Percentiles rank a stretch among this genome's conserved stretches.
Conservation (phyloP, 2,113 vertebrate genomes). For the Gambusia holbrooki region DNA sequence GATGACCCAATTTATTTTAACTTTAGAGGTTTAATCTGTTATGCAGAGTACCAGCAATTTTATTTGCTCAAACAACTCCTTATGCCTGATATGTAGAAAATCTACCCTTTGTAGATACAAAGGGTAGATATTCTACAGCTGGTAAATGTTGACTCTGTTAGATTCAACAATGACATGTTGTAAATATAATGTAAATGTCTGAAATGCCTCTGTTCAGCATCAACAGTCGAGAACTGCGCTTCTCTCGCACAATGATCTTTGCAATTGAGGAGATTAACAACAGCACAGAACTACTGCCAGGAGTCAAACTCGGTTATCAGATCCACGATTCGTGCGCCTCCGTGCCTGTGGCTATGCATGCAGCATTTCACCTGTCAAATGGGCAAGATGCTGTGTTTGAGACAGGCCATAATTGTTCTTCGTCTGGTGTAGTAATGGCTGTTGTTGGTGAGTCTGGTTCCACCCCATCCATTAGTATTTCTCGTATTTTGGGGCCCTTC, state of each 20-base stretch:
- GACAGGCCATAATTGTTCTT: conserved; percentile 38
- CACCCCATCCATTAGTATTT: conserved; percentile 4
- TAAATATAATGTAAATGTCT: neutral
- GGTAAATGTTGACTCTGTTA: neutral
- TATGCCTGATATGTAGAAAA: neutral
- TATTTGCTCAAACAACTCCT: too few relatives aligned
- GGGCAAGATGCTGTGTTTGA: conserved; percentile 27
- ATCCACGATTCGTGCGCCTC: conserved; percentile 75
- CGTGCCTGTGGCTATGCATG: conserved; percentile 31
- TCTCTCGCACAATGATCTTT: conserved; percentile 71
- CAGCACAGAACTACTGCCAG: conserved; percentile 69
- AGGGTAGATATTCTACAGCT: too few relatives aligned
- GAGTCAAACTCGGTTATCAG: conserved; percentile 70
- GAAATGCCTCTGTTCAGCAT: conserved; percentile 48
- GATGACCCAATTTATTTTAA: too few relatives aligned
- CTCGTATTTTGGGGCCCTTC: conserved; percentile 1
- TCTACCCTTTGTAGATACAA: neutral
- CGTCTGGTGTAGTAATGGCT: conserved; percentile 25
- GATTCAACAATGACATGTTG: neutral
- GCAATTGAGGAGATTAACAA: conserved; percentile 79
- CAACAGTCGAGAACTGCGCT: conserved; percentile 71
- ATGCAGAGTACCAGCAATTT: too few relatives aligned
- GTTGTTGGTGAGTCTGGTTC: conserved; percentile 16
- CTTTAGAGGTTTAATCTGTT: neutral
- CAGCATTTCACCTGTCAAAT: conserved; percentile 1